Evolutionary conservation across 2,113 vertebrate genomes (phyloP).

Genomic region (Marcusenius ussheri): DNA sequence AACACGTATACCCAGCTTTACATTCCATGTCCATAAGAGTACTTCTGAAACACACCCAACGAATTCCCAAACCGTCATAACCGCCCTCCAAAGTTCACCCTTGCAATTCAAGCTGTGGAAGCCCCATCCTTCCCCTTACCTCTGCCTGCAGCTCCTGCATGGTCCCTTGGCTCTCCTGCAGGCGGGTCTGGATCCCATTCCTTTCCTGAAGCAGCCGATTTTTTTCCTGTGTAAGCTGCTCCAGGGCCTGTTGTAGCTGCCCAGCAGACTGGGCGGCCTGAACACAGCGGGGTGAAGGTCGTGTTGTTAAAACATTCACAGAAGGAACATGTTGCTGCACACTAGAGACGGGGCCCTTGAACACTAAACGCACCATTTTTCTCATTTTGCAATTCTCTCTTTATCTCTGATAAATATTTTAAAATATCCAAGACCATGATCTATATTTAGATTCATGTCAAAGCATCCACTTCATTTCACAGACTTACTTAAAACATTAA

Average conservation of each 20-base stretch:
- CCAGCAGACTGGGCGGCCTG: slow-evolving; percentile 70
- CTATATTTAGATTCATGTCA: background rate
- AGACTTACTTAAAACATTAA: background rate
- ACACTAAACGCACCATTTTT: background rate
- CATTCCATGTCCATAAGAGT: background rate
- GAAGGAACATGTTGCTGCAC: background rate
- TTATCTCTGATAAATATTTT: background rate
- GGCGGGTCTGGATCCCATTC: slow-evolving; percentile 53
- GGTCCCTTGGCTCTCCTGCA: slow-evolving; percentile 63
- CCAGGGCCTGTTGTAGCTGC: slow-evolving; percentile 65
- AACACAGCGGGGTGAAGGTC: slow-evolving; percentile 10
- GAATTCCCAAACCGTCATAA: background rate
- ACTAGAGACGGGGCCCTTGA: background rate
- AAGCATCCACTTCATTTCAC: background rate
- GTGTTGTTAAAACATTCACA: background rate
- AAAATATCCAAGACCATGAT: background rate
- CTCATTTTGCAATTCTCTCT: background rate
- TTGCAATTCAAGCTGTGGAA: background rate
- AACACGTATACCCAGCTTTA: background rate
- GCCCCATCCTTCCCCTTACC: slow-evolving; percentile 49
- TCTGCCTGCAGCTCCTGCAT: slow-evolving; percentile 71
- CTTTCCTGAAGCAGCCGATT: slow-evolving; percentile 67
- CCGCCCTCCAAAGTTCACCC: background rate
- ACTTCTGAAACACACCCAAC: background rate
- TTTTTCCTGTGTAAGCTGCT: slow-evolving; percentile 74